Evolutionary conservation across 1,140 invertebrate species (phyloP), one percentile per base, ranked within the genome.

Genomic region (Popillia japonica): DNA sequence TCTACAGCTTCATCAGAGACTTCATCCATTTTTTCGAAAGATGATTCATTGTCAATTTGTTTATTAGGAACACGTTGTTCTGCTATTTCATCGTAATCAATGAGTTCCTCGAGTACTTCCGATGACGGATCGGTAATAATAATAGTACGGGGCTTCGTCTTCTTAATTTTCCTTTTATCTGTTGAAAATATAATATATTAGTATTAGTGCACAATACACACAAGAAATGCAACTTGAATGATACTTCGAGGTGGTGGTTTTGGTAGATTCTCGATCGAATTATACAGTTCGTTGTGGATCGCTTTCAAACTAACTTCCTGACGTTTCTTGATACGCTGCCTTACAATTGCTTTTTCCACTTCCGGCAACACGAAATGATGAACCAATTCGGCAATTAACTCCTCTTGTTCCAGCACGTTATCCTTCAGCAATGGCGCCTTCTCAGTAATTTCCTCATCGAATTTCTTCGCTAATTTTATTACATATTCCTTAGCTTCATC

Each of bases 281-380:
- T 80, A 72, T 83, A 85, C 80, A 86, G 80, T 11, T 76, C 78
- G 64, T 83, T 81, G 78, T 86, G 85, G 17, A 83, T 79, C 23
- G 78, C 74, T 79, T 79, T 83, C 55, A 86, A 77, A 76, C 83
- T 78, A 77, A 77, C 72, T 75, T 82, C 81, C 76, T 86, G 85
- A 78, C 81, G 81, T 59, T 80, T 73, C 48, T 79, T 82, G 17
- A 88, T 85, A 76, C 83, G 85, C 76, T 87, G 78, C 48, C 86
- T 81, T 3, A 85, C 77, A 11, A 85, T 81, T 75, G 84, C 75
- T 79, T 88, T 89, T 74, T 89, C 84, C 0, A 90, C 88, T 86
- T 93, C 90, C 2, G 91, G 91, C 76, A 93, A 84, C 17, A 92
- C 85, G 82, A 92, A 92, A 78, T 90, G 89, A 77, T 91, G 89